Conservation (phyloP, 2,113 vertebrate species). For the Mesocricetus auratus region DNA sequence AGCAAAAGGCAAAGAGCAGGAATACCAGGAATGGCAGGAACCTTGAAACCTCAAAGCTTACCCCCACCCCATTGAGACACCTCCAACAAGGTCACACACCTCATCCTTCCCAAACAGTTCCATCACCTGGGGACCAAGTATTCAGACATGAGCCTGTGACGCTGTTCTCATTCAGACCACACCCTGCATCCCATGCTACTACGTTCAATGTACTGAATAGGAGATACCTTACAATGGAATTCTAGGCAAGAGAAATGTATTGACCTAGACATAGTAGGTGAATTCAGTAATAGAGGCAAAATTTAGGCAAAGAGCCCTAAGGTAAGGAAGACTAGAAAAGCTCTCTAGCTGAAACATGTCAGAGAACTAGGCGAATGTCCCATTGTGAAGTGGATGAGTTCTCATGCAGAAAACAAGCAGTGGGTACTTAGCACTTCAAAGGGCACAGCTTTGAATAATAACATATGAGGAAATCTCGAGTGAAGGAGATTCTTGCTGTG, state of each 20-base stretch:
- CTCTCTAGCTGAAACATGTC: background rate
- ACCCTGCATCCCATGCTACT: background rate
- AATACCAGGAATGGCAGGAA: background rate
- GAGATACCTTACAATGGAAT: background rate
- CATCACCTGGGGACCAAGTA: background rate
- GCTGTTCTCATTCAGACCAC: background rate
- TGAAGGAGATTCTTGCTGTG: background rate
- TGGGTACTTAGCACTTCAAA: background rate
- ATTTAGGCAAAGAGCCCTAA: background rate
- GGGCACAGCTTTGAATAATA: too few species aligned
- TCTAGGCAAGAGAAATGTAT: background rate
- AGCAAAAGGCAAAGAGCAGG: background rate
- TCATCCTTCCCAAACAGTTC: background rate
- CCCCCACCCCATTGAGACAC: background rate
- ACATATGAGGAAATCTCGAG: too few species aligned
- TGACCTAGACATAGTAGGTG: background rate
- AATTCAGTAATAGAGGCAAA: conserved; percentile 10
- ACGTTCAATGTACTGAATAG: background rate
- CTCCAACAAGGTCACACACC: background rate
- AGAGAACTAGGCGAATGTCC: background rate
- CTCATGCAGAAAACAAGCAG: background rate
- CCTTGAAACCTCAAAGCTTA: background rate
- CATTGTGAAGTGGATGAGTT: background rate
- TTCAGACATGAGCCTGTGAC: background rate
- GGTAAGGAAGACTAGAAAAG: background rate